Conservation (phyloP, 1,140 invertebrate genomes). For the Drosophila asahinai region DNA sequence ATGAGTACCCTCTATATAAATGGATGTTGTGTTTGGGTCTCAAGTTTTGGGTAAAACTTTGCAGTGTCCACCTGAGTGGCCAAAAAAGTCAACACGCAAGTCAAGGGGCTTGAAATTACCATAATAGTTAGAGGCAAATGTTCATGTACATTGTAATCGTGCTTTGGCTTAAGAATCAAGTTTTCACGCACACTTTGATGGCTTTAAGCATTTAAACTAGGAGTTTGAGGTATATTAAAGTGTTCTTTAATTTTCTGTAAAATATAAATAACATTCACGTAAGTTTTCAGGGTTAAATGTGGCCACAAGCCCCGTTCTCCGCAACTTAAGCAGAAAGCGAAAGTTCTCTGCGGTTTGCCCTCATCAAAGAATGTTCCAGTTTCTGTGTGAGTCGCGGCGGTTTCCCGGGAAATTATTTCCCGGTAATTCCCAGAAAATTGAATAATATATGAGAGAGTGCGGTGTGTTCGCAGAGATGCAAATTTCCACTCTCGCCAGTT, state of each 20-base stretch:
- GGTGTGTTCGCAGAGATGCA: constrained; percentile 3
- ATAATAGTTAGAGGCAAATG: constrained; percentile 8
- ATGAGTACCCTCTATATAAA: constrained; percentile 18
- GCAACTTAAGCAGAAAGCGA: constrained; percentile 22
- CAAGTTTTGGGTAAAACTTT: constrained; percentile 12
- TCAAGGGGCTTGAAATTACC: not conserved
- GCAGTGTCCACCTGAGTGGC: constrained; percentile 16
- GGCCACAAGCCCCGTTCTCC: not conserved
- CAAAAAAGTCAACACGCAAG: constrained; percentile 4
- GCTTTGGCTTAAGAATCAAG: not conserved
- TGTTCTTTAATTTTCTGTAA: not conserved
- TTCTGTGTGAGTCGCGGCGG: constrained; percentile 7
- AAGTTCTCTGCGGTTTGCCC: constrained; percentile 15
- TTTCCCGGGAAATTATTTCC: constrained; percentile 11
- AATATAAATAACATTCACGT: not conserved
- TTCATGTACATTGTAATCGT: constrained; percentile 7
- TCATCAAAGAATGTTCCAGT: constrained; percentile 17
- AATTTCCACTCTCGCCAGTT: constrained; percentile 13
- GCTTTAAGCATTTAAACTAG: not conserved
- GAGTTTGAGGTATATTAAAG: not conserved
- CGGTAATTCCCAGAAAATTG: constrained; percentile 13
- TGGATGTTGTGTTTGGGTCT: constrained; percentile 3
- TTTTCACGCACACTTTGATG: constrained; percentile 1
- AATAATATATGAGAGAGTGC: constrained; percentile 29
- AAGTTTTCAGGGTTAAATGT: constrained; percentile 12